Base-by-base conservation (phyloP, 2,113 vertebrate genomes). In the Embiotoca jacksoni region DNA sequence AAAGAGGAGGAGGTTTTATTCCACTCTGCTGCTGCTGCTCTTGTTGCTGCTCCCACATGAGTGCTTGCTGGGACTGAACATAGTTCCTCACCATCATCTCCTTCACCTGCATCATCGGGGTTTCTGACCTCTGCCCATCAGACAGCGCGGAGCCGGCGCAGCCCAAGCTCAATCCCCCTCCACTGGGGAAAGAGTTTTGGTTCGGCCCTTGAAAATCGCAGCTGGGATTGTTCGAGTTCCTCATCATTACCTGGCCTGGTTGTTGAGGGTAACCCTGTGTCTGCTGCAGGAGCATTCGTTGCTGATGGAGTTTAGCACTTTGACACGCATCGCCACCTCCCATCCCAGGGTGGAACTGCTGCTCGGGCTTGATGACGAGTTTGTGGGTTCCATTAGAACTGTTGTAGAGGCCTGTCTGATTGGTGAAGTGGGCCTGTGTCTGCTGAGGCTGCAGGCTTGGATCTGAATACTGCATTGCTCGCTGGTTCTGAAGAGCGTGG, bases 21-120 rank as follows among this genome's bases (percentile, higher is more conserved):
- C 85, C 87, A 91, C 70, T 82, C 6, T 70, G 82, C 77, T 4
- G 85, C 3, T 77, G 81, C 60, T 82, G 94, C 6, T 95, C 88
- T 74, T 94, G 93, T 32, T 94, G 95, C 69, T 96, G 95, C 5
- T 97, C 96, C 97, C 98, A 99, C 91, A 98, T 90, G 72, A 99
- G 94, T 2, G 96, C 98, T 92, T 99, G 98, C 89, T 99, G 98
- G 0, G 97, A 97, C 85, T 98, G 96, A 31, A 98, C 96, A 2
- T 99, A 99, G 85, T 95, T 97, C 66, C 97, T 93, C 41, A 98
- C 96, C 94, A 98, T 96, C 94, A 95, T 97, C 63, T 98, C 96
- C 81, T 99, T 99, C 77, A 96, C 94, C 77, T 98, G 98, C 90
- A 94, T 82, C 91, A 96, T 94, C 47, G 95, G 95, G 5, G 95